Evolutionary conservation across 2,888 invertebrate species (phyloP).

Genomic region (Gryllus longicercus): DNA sequence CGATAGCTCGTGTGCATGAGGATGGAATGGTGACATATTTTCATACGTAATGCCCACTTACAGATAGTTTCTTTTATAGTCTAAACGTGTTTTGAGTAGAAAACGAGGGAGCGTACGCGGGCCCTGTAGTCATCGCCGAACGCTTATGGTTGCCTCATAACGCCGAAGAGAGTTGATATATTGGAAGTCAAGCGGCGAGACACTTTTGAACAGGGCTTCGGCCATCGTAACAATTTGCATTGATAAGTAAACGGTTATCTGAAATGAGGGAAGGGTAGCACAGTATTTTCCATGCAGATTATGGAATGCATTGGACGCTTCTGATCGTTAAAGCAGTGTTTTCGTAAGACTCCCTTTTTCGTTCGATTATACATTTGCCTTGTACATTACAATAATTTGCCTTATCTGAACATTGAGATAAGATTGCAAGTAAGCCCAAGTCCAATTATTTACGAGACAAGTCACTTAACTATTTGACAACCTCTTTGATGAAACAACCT

Average conservation of each 20-base stretch:
- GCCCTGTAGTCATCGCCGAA: not conserved
- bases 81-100: not conserved
- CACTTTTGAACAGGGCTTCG: not conserved
- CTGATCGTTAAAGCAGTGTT: not conserved
- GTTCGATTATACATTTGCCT: no score
- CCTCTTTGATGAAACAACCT: not conserved
- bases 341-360: not conserved
- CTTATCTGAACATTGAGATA: no score
- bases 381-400: no score
- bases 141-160: not conserved
- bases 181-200: not conserved
- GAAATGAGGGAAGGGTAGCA: not conserved
- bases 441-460: not conserved
- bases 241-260: not conserved
- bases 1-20: not conserved
- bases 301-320: not conserved
- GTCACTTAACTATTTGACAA: slow-evolving; percentile 9
- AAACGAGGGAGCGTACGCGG: not conserved
- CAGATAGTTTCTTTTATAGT: slow-evolving; percentile 1
- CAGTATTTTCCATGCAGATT: slow-evolving; percentile 17
- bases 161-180: not conserved
- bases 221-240: not conserved
- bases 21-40: slow-evolving; percentile 9
- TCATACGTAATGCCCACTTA: slow-evolving; percentile 17
- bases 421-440: not conserved